Evolutionary conservation across 2,797 vertebrate genomes (phyloP).

Genomic region (Tarsius wallacei): DNA sequence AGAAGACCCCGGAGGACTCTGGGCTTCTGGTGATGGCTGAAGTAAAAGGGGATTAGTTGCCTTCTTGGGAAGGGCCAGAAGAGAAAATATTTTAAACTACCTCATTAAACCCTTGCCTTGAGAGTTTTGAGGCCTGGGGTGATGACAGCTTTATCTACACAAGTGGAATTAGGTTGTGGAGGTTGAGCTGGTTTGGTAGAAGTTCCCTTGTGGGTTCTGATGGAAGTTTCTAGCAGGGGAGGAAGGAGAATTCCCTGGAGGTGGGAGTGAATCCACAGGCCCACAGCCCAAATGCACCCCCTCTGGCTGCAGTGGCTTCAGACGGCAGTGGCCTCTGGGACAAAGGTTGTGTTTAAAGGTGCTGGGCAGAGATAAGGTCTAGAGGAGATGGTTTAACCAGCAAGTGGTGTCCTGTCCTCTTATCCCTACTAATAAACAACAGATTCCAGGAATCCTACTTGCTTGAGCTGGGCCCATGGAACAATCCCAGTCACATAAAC

Average conservation of each 20-base stretch:
- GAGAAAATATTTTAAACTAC: not conserved
- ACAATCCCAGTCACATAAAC: slow-evolving; percentile 80
- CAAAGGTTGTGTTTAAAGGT: not conserved
- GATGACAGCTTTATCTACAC: not conserved
- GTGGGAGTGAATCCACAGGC: not conserved
- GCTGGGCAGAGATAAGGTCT: slow-evolving; percentile 58
- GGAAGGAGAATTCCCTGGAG: not conserved
- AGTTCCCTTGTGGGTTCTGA: not conserved
- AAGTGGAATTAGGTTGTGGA: not conserved
- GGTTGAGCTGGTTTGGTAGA: not conserved
- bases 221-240: slow-evolving; percentile 18
- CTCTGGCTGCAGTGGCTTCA: not conserved
- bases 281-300: not conserved
- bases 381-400: slow-evolving; percentile 66
- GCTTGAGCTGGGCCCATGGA: slow-evolving; percentile 79
- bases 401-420: slow-evolving; percentile 84
- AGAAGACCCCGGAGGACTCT: not conserved
- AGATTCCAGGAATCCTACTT: slow-evolving; percentile 89
- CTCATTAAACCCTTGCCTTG: not conserved
- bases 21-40: not conserved
- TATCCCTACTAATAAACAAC: slow-evolving; percentile 85
- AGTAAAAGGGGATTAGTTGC: not conserved
- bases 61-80: not conserved
- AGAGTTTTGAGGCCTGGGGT: no score
- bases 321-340: not conserved